phyloP scores from a whole-genome alignment of 2,113 vertebrate genomes.

The Blennius ocellaris region DNA sequence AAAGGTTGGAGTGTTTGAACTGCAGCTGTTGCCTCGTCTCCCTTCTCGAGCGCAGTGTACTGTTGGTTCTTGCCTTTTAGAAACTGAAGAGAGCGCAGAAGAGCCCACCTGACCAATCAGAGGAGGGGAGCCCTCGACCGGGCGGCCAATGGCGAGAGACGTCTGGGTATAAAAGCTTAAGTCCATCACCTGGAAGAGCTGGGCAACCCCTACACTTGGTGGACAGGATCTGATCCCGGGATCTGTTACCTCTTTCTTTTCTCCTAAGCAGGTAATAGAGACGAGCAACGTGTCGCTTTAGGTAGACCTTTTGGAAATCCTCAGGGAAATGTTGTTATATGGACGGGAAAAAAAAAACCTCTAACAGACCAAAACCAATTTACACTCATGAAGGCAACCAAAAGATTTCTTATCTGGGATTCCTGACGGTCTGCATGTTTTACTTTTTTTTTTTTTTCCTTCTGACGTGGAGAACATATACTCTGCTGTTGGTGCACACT shows the following conservation, averaged over 20 bases:
- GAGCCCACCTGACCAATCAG: constrained; percentile 71
- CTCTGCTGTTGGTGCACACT: neutral
- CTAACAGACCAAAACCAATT: constrained; percentile 13
- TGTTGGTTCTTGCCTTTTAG: constrained; percentile 83
- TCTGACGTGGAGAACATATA: constrained; percentile 24
- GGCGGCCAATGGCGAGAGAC: constrained; percentile 73
- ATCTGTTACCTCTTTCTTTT: constrained; percentile 84
- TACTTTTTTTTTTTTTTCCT: neutral
- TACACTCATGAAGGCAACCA: neutral
- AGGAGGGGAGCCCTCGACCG: constrained; percentile 34
- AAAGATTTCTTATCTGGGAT: constrained; percentile 36
- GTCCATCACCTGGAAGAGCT: constrained; percentile 77
- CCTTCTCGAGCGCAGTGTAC: constrained; percentile 72
- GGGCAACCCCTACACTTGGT: constrained; percentile 86
- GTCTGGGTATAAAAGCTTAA: constrained; percentile 79
- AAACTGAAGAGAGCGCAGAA: constrained; percentile 65
- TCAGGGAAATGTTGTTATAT: constrained; percentile 13
- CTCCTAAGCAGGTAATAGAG: constrained; percentile 83
- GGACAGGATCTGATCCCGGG: constrained; percentile 87
- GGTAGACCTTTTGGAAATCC: constrained; percentile 12
- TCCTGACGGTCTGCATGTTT: constrained; percentile 27
- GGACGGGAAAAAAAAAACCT: constrained; percentile 15
- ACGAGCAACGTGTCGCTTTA: neutral
- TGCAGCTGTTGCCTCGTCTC: constrained; percentile 79
- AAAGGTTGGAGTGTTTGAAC: constrained; percentile 50